Base-by-base conservation (phyloP, 92 coral and sea anemone species). In the Siderastrea radians region DNA sequence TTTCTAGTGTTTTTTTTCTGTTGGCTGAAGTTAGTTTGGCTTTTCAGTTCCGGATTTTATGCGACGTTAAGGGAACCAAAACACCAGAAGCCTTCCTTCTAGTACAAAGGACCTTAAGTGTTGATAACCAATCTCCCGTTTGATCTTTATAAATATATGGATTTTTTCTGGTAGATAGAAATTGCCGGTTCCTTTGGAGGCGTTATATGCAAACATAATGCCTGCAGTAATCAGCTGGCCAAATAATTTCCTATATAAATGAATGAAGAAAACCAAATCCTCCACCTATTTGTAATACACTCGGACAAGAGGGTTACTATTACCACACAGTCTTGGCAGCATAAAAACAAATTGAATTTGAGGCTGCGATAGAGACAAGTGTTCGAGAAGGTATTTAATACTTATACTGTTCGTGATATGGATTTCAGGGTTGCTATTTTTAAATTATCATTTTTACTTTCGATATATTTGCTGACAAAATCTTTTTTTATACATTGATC, bases 111-210 rank as follows among this genome's bases (percentile, higher is more conserved):
- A 19, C 26, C 14, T 52, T 65, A 50, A 80, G 43, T 58, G 57
- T 50, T 47, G 70, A 71, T 82, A 82, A 70, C 78, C 51, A 82
- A 82, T 82, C 69, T 59, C 17, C n/a, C 16, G 11, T 53, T 5
- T 57, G 47, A 69, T 82, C 59, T n/a, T 2, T 19, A 53, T 74
- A 17, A 74, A 52, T 53, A 74, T 17, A 74, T 69, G 59, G 7
- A 69, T 44, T 71, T 26, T 47, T 47, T 45, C 65, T 15, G 50
- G 58, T 55, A 76, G 80, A 45, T 55, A n/a, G 43, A 59, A 74
- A 26, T 63, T 65, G 44, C 38, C 17, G 9, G 11, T 65, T 52
- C 43, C 49, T 52, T 16, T 63, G 43, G 7, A 10, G 17, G 17
- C 13, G 13, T 13, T 50, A 48, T 47, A 49, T 67, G 51, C 84